Evolutionary conservation across 2,888 invertebrate species (phyloP), one percentile per base, ranked within the genome.

Genomic region (Micoletzkya japonica): DNA sequence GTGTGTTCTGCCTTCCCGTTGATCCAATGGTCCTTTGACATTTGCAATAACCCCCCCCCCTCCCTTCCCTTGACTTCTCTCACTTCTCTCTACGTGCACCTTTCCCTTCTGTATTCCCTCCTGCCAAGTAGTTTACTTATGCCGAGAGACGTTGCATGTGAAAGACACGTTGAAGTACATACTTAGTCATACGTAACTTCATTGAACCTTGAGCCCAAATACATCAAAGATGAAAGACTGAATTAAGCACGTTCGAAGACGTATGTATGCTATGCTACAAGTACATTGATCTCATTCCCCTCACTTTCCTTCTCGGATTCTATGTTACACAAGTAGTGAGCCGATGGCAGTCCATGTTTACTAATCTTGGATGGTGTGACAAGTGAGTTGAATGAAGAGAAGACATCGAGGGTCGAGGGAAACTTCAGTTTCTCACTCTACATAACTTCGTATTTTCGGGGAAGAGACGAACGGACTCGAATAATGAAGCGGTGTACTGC

Each of bases 331-430:
- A 67, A 56, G 66, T 67, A 44, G 56, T 67, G 10, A 67, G 26
- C 44, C 54, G 66, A 56, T 67, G 66, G 66, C 54, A 54, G 56
- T 39, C 56, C 7, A 54, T 67, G 56, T 67, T 67, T 32, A 30
- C 30, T 2, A 67, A 67, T 56, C 66, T 67, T 10, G 66, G 66
- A 67, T 67, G 66, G 66, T 67, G 66, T 36, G 66, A 67, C 39
- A 67, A 67, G 66, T 67, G 66, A 67, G 66, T 56, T 4, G 20
- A 4, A n/a, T 14, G 34, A 17, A 39, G 4, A 24, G 26, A n/a
- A n/a, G n/a, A n/a, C n/a, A n/a, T n/a, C n/a, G n/a, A n/a, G n/a
- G n/a, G n/a, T n/a, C n/a, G n/a, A n/a, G n/a, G n/a, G n/a, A 4
- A 2, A 6, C n/a, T 56, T 34, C 66, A 67, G 66, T 39, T 67